Base-by-base conservation (phyloP, 92 coral and sea anemone genomes). In the Porites lobata region DNA sequence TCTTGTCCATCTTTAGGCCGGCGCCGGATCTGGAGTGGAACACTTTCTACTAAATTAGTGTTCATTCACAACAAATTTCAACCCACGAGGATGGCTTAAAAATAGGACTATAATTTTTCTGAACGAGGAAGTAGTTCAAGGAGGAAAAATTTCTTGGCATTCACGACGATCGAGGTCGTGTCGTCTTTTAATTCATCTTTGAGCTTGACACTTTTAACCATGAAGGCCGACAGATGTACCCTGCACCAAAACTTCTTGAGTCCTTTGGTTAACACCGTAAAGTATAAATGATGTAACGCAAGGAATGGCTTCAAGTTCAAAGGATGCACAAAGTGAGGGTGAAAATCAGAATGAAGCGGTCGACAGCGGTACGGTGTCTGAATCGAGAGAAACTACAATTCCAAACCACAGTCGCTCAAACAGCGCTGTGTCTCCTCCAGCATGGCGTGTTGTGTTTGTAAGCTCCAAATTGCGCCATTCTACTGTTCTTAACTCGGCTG, bases 401-500 rank as follows among this genome's bases (percentile, higher is more conserved):
- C 43, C 43, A 19, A 66, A 29, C 76, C 85, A 59, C 12, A 90
- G 83, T 77, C 89, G 96, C 43, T 59, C 88, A 13, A 76, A 72
- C 19, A 81, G 87, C 38, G 74, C 87, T 18, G 65, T 66, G 11
- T 61, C 58, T 29, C 85, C 87, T 0, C 86, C 97, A 2, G 77
- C 79, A 26, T 88, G 94, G 91, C 94, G 99, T 17, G 88, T 98
- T 65, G 99, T 98, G 54, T 93, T 98, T 61, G 81, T 98, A 12
- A 96, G 98, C 21, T 98, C 99, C 14, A 98, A 98, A 89, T 92
- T 98, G n/a, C 94, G 99, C 56, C 98, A 98, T 43, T 90, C 98
- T 62, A 54, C 98, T 12, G 92, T 91, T 50, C 86, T 98, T 14
- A 86, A 92, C 69, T 69, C 98, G 53, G 94, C 99, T 6, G 94